Evolutionary conservation across 1,140 invertebrate species (phyloP).

Genomic region (Phortica variegata): DNA sequence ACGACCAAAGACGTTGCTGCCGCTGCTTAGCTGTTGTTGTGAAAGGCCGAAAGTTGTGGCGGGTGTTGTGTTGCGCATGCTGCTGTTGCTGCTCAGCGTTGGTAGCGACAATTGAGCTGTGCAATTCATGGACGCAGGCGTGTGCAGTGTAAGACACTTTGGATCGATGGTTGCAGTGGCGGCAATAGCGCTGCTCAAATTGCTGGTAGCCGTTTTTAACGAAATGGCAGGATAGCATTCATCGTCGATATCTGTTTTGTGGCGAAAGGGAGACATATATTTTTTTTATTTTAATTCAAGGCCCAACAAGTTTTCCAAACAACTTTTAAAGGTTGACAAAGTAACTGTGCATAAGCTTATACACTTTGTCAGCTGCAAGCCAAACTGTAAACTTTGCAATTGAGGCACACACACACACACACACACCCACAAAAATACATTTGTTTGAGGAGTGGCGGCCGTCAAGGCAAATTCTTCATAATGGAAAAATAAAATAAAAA

Average conservation of each 20-base stretch:
- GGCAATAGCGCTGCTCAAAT: constrained; percentile 35
- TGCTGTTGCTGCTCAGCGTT: constrained; percentile 19
- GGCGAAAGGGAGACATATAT: too few relatives aligned
- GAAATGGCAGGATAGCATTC: constrained; percentile 77
- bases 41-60: constrained; percentile 17
- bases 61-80: constrained; percentile 25
- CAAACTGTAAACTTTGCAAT: too few relatives aligned
- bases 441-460: too few relatives aligned
- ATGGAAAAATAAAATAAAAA: too few relatives aligned
- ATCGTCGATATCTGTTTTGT: constrained; percentile 82
- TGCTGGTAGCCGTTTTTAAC: constrained; percentile 61
- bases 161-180: constrained; percentile 41
- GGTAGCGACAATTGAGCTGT: neutral
- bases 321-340: too few relatives aligned
- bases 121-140: constrained; percentile 27
- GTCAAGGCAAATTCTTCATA: too few relatives aligned
- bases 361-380: too few relatives aligned
- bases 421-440: too few relatives aligned
- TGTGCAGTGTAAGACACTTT: constrained; percentile 42
- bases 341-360: too few relatives aligned
- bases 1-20: neutral
- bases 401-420: too few relatives aligned
- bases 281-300: too few relatives aligned
- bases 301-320: too few relatives aligned
- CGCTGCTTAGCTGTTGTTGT: constrained; percentile 24